Base-by-base conservation (phyloP, 2,888 invertebrate genomes). In the Hanleya hanleyi region DNA sequence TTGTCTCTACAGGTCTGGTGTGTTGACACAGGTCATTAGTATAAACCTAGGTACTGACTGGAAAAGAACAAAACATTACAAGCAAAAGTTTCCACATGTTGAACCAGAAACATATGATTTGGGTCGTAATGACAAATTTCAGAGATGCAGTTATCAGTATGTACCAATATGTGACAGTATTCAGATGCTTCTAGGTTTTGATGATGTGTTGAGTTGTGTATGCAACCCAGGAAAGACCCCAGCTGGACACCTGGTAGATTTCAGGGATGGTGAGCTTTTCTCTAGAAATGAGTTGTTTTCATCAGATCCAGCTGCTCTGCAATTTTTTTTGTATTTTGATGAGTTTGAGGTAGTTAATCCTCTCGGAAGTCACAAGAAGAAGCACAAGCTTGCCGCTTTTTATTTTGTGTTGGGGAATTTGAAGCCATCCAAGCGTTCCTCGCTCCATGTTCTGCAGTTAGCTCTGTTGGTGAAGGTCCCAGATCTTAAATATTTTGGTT, bases 271-370 rank as follows among this genome's bases (percentile, higher is more conserved):
- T n/a, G n/a, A n/a, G 26, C 18, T 57, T n/a, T 62, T 26, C 64
- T 33, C 26, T 9, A 7, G 33, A 9, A 5, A 29, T 7, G 32
- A 62, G 9, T 35, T 6, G 32, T 7, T 29, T 62, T 33, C 33
- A 7, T 7, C 7, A 5, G 35, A 62, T 29, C 64, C 29, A 7
- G 32, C 26, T 29, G 26, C 57, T n/a, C n/a, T 57, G 3, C 37
- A 64, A 15, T 38, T 70, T 29, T 33, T 62, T 41, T 51, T 73
- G 32, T 70, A 73, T 69, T 49, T 36, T 18, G 64, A 73, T 73
- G 73, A 73, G 32, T 62, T 69, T 61, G 73, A 73, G 35, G 49
- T 62, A 36, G 64, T 62, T 33, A 73, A 73, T 32, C 73, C 67
- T 1, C 33, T 73, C 18, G 62, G 69, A 29, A 37, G 64, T 29